Evolutionary conservation across 1,140 invertebrate species (phyloP), one percentile per base, ranked within the genome.

Genomic region (Druon quercuslanigerum): DNA sequence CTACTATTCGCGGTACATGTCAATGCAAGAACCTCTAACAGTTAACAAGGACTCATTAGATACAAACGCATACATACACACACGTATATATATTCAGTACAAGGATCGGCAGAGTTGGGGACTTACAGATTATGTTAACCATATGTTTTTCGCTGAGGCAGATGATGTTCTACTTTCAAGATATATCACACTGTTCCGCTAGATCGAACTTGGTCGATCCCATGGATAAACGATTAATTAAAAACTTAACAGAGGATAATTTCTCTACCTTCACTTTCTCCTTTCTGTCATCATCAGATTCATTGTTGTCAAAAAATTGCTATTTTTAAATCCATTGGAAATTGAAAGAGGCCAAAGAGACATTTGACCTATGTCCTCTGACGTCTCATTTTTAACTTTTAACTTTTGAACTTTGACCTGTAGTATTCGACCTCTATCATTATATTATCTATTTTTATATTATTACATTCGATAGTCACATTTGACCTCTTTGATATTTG

Each of bases 141-240:
- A 81, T 83, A 81, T 83, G 82, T 72, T 75, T n/a, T 50, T 52
- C 19, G 57, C 4, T 60, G 70, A 76, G 77, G 79, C 83, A 84
- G 76, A 84, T 88, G 87, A 84, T 75, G 86, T 86, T 83, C 85
- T 70, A 87, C 87, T 87, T 88, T 87, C 74, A 79, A 52, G 73
- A 73, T 72, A 73, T 72, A 77, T 80, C 73, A 19, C 73, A 74
- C 12, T 74, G 80, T 81, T 83, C 85, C 84, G 87, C 85, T 85
- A 84, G 75, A 82, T 77, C 77, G 79, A 80, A 79, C 77, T 77
- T 40, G 71, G 20, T 72, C 73, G 20, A 54, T 54, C 14, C 16
- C 12, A 78, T 71, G 66, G n/a, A 14, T 71, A 71, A 40, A 71
- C 16, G 16, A 7, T 71, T 33, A 46, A 71, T 33, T 71, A 33